These are phyloP conservation scores for Nesogale talazaci DNA, from an alignment of 2,113 vertebrate genomes.

Conservation along the genomic window DNA sequence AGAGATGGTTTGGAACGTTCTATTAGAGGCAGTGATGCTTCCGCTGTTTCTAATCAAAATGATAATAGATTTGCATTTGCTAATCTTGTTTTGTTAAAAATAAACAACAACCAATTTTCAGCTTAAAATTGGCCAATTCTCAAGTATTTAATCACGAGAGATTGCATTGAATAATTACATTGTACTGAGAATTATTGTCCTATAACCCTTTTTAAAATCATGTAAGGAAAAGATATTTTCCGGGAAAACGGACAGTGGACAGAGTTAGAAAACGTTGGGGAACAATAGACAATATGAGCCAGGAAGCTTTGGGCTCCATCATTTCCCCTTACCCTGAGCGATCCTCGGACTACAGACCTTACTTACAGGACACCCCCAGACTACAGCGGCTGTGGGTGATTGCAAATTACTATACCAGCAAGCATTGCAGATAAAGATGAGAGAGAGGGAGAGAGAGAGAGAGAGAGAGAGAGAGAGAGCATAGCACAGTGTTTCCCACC, in stretches of 20 bases:
- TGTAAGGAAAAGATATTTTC: not conserved
- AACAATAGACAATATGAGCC: not conserved
- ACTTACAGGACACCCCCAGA: not conserved
- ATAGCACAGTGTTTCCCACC: not conserved
- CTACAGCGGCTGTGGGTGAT: not conserved
- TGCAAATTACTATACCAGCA: not conserved
- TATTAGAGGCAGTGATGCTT: not conserved
- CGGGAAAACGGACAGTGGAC: not conserved
- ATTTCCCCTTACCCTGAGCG: not conserved
- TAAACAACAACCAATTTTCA: slow-evolving; percentile 18
- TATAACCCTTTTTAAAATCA: not conserved
- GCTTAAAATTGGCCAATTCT: slow-evolving; percentile 32
- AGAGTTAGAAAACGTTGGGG: not conserved
- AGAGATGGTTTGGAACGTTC: not conserved
- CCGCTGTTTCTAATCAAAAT: slow-evolving; percentile 1
- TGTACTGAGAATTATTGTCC: not conserved
- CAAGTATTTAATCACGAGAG: slow-evolving; percentile 19
- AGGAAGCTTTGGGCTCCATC: not conserved
- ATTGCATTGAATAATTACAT: slow-evolving; percentile 22
- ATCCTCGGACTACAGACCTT: not conserved
- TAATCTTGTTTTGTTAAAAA: slow-evolving; percentile 55
- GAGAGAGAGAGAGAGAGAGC: not conserved
- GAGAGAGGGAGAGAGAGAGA: not conserved
- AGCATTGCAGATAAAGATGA: not conserved
- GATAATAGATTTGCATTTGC: not conserved